These are phyloP conservation scores for Phalacrocorax brasilianus DNA, from an alignment of 2,113 vertebrate species.

Conservation along the genomic window DNA sequence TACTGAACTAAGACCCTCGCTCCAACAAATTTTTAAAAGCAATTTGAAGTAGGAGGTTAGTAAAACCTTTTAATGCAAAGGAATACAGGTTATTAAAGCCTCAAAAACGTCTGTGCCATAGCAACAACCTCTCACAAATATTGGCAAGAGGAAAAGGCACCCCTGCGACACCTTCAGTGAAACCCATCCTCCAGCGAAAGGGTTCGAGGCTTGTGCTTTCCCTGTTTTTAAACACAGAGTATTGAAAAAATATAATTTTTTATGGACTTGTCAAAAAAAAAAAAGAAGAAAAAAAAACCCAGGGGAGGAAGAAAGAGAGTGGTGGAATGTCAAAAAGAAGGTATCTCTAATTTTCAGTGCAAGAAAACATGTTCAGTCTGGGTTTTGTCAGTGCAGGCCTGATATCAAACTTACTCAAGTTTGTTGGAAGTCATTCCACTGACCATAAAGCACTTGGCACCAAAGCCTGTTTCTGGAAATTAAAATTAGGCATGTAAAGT, in stretches of 20 bases:
- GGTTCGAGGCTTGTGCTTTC: not conserved
- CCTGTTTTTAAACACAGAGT: fast-evolving
- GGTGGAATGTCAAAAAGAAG: not conserved
- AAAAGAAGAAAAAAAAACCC: fast-evolving
- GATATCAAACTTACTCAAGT: not conserved
- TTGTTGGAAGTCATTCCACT: not conserved
- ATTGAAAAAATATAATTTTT: not conserved
- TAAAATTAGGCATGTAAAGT: not conserved
- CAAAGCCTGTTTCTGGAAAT: not conserved
- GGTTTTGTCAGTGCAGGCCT: not conserved
- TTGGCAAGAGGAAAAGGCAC: not conserved
- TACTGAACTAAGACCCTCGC: not conserved
- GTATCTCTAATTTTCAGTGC: not conserved
- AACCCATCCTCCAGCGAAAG: not conserved
- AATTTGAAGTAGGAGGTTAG: not conserved
- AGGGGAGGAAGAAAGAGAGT: not conserved
- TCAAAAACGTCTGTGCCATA: not conserved
- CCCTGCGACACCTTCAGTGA: not conserved
- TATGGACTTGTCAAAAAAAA: not conserved
- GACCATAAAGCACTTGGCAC: not conserved
- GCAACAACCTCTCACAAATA: not conserved
- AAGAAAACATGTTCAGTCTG: not conserved
- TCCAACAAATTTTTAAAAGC: not conserved
- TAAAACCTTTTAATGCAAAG: not conserved
- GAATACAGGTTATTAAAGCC: not conserved